phyloP scores from a whole-genome alignment of 2,797 vertebrate genomes.

The Heteromormyrus szaboi region DNA sequence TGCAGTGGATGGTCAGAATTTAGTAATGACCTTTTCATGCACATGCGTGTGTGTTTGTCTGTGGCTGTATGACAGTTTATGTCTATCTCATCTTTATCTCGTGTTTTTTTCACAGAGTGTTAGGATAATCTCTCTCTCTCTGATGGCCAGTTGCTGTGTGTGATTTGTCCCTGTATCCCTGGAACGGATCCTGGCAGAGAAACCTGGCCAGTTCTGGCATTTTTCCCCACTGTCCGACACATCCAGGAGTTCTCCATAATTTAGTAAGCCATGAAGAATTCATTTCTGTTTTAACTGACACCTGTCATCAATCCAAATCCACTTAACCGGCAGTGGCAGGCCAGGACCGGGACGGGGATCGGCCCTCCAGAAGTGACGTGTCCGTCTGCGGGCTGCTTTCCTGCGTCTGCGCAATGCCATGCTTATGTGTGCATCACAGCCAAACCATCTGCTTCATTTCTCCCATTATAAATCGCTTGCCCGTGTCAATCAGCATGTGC shows the following conservation, averaged over 20 bases:
- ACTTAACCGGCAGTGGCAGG: neutral
- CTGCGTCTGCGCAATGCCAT: neutral
- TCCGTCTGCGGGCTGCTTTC: neutral
- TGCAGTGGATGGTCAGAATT: neutral
- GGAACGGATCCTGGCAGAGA: neutral
- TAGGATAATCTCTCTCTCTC: neutral
- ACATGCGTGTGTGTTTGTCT: neutral
- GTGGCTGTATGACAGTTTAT: neutral
- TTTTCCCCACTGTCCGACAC: neutral
- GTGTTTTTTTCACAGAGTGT: neutral
- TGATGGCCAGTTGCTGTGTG: neutral
- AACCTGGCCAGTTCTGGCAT: neutral
- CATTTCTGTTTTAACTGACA: conserved; percentile 18
- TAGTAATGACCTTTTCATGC: neutral
- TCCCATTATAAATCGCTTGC: neutral
- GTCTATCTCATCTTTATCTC: neutral
- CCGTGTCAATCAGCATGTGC: conserved; percentile 15
- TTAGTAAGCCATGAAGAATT: conserved; percentile 15
- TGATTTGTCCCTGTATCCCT: neutral
- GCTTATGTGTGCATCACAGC: neutral
- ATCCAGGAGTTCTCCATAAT: conserved; percentile 18
- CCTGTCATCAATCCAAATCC: conserved; percentile 18
- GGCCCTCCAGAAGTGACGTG: neutral
- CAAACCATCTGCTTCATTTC: neutral
- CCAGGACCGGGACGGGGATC: neutral